Evolutionary conservation across 2,113 vertebrate genomes (phyloP).

Genomic region (Tamias sibiricus): DNA sequence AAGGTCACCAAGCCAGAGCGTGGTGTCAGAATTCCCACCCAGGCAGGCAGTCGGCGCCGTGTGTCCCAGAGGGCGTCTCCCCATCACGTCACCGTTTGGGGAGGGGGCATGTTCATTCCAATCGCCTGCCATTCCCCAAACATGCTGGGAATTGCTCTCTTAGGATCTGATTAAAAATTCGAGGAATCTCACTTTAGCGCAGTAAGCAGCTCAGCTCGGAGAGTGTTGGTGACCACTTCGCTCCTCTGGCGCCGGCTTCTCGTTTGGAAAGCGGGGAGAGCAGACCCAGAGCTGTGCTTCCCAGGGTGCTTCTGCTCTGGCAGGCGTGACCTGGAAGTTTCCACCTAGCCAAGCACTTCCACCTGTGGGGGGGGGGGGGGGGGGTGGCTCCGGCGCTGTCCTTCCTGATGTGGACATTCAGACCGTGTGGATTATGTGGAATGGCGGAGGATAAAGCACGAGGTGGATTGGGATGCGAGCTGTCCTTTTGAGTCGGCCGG

Average conservation of each 20-base stretch:
- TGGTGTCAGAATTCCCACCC: neutral
- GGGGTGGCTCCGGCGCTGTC: neutral
- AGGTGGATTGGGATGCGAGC: neutral
- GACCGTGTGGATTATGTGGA: neutral
- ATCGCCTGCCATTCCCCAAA: neutral
- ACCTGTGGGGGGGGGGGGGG: fast-evolving
- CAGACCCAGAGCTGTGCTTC: neutral
- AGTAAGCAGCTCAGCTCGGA: neutral
- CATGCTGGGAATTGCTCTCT: neutral
- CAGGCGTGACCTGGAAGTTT: neutral
- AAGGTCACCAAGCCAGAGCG: neutral
- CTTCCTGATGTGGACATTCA: too few species aligned
- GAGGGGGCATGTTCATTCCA: fast-evolving
- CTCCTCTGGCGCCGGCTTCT: neutral
- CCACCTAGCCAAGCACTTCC: fast-evolving
- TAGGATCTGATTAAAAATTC: neutral
- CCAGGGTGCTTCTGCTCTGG: neutral
- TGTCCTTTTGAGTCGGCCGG: fast-evolving
- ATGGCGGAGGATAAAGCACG: neutral
- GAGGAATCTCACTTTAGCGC: neutral
- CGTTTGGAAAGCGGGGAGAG: neutral
- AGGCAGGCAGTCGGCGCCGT: fast-evolving
- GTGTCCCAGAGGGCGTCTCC: fast-evolving
- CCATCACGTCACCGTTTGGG: fast-evolving
- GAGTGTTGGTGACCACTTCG: neutral